These are phyloP conservation scores for Lycodopsis pacificus DNA, from an alignment of 2,797 vertebrate species.

Conservation along the genomic window DNA sequence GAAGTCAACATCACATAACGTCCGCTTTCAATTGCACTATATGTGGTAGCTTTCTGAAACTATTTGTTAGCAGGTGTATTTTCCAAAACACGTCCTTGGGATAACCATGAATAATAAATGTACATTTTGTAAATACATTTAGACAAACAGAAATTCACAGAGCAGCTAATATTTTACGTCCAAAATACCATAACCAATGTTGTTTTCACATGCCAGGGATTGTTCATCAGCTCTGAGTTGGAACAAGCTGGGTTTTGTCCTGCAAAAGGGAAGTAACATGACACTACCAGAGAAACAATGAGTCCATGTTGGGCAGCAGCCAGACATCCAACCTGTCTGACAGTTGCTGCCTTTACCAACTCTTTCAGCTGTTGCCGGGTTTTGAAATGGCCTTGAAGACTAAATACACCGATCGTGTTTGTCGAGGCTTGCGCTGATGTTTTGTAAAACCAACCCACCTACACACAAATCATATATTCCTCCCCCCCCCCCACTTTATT, in stretches of 20 bases:
- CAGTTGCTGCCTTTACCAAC: conserved; percentile 47
- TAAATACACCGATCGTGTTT: conserved; percentile 45
- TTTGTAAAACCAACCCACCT: conserved; percentile 33
- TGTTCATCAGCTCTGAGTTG: conserved; percentile 5
- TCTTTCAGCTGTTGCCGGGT: conserved; percentile 28
- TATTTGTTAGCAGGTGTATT: conserved; percentile 64
- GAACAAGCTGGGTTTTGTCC: conserved; percentile 51
- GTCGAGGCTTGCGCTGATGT: conserved; percentile 46
- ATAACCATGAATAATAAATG: not conserved
- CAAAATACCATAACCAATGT: rapidly evolving
- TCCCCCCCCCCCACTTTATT: conserved; percentile 22
- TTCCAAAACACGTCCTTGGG: not conserved
- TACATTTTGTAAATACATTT: not conserved
- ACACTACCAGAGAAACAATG: conserved; percentile 70
- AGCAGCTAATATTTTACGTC: not conserved
- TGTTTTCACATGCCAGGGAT: not conserved
- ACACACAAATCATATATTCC: conserved; percentile 33
- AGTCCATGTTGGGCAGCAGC: conserved; percentile 52
- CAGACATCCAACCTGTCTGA: conserved; percentile 57
- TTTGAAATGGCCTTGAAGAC: conserved; percentile 44
- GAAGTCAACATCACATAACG: conserved; percentile 13
- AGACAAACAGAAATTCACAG: not conserved
- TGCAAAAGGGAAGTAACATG: conserved; percentile 61
- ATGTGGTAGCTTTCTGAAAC: conserved; percentile 33
- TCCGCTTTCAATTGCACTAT: conserved; percentile 7